A percentile compares a stretch with the other conserved stretches of the same genome.
Conservation (phyloP, 1,140 invertebrate genomes). For the Aethina tumida region DNA sequence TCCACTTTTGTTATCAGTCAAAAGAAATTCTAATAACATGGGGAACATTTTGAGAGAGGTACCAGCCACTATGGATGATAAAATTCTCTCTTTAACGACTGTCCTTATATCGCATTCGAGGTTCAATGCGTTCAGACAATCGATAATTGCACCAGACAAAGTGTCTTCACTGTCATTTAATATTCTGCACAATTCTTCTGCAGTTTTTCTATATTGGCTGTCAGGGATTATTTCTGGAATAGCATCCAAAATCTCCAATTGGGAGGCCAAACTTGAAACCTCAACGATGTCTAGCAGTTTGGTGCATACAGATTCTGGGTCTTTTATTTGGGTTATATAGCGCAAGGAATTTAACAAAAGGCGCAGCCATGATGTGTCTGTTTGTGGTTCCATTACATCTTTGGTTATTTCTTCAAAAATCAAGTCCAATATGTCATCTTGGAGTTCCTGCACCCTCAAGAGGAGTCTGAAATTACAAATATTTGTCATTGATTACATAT, state of each 20-base stretch:
- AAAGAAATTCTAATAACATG: slow-evolving; percentile 28
- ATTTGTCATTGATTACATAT: background rate
- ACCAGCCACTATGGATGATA: slow-evolving; percentile 18
- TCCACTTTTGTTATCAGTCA: slow-evolving; percentile 17
- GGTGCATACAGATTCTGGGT: slow-evolving; percentile 17
- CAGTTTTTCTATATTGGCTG: slow-evolving; percentile 21
- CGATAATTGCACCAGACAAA: slow-evolving; percentile 26
- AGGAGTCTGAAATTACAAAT: slow-evolving; percentile 29
- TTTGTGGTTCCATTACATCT: slow-evolving; percentile 13
- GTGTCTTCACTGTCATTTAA: slow-evolving; percentile 25
- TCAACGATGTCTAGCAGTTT: slow-evolving; percentile 31
- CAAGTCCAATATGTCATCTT: slow-evolving; percentile 35
- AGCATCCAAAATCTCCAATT: slow-evolving; percentile 31
- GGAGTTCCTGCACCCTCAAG: slow-evolving; percentile 36
- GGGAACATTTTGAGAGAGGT: slow-evolving; percentile 23
- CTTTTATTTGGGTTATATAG: slow-evolving; percentile 28
- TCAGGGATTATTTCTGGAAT: slow-evolving; percentile 32
- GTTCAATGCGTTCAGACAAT: slow-evolving; percentile 29
- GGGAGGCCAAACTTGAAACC: slow-evolving; percentile 21
- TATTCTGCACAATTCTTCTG: slow-evolving; percentile 23
- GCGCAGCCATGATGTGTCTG: slow-evolving; percentile 21
- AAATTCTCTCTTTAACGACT: slow-evolving; percentile 25
- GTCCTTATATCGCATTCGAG: slow-evolving; percentile 17
- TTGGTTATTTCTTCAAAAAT: slow-evolving; percentile 35
- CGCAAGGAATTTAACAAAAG: slow-evolving; percentile 25